Evolutionary conservation across 2,888 invertebrate genomes (phyloP).

Genomic region (Morinoia aosen): DNA sequence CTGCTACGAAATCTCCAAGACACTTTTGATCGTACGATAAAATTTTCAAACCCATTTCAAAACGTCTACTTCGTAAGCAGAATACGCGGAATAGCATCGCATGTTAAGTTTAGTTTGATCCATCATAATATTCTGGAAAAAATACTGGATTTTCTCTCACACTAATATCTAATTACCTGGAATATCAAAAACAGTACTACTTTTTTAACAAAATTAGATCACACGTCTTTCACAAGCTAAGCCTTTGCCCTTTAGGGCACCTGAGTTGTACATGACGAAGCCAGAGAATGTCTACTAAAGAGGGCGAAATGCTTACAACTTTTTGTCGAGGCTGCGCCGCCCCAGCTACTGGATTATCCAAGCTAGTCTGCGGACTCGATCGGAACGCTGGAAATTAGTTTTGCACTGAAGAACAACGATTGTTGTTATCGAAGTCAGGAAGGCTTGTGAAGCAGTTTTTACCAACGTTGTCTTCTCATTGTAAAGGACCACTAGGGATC

Average conservation of each 20-base stretch:
- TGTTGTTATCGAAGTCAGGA: neutral
- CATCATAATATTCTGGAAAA: too few species aligned
- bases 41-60: too few species aligned
- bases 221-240: too few species aligned
- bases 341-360: neutral
- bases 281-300: neutral
- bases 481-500: neutral
- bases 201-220: too few species aligned
- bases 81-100: too few species aligned
- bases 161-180: too few species aligned
- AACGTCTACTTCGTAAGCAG: too few species aligned
- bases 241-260: neutral
- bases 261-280: neutral
- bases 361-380: neutral
- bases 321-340: neutral
- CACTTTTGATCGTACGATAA: too few species aligned
- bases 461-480: neutral
- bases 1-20: too few species aligned
- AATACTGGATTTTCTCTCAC: too few species aligned
- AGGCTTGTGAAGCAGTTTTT: neutral
- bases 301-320: neutral
- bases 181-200: too few species aligned
- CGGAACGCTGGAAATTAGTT: neutral
- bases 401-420: neutral
- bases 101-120: too few species aligned